Conservation (phyloP, 2,888 invertebrate species). For the Cephus runcator region DNA sequence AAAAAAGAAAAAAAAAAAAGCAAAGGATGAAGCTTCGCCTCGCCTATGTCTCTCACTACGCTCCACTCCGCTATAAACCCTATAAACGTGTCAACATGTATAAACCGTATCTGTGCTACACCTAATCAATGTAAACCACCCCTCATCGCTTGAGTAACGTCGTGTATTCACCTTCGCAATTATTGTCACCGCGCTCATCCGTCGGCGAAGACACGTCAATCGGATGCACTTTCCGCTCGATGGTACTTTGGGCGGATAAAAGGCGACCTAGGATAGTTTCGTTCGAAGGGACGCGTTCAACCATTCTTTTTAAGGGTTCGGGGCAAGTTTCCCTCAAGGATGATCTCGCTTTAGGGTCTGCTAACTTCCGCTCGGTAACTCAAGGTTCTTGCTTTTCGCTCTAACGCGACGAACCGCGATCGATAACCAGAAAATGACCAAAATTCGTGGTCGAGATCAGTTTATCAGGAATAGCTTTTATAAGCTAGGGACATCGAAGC, state of each 20-base stretch:
- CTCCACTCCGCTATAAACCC: conserved; percentile 61
- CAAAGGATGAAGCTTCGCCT: conserved; percentile 63
- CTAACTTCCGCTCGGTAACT: not conserved
- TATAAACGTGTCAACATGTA: conserved; percentile 49
- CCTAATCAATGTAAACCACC: conserved; percentile 64
- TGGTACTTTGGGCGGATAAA: not conserved
- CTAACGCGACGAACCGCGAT: not conserved
- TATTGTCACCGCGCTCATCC: not conserved
- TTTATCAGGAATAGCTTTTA: not conserved
- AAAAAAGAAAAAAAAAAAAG: conserved; percentile 22
- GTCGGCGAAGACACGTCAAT: not conserved
- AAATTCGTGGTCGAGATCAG: not conserved
- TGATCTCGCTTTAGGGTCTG: not conserved
- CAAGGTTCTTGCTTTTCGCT: not conserved
- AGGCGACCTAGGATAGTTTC: not conserved
- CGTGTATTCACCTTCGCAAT: conserved; percentile 50
- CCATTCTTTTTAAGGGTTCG: not conserved
- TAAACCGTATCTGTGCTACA: conserved; percentile 62
- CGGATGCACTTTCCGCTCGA: not conserved
- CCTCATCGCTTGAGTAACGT: conserved; percentile 62
- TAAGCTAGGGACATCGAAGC: not conserved
- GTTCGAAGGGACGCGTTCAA: not conserved
- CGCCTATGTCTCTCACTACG: conserved; percentile 64
- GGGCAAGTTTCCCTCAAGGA: not conserved
- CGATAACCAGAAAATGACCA: not conserved